Base-by-base conservation (phyloP, 2,888 invertebrate genomes). In the Mythimna loreyi region DNA sequence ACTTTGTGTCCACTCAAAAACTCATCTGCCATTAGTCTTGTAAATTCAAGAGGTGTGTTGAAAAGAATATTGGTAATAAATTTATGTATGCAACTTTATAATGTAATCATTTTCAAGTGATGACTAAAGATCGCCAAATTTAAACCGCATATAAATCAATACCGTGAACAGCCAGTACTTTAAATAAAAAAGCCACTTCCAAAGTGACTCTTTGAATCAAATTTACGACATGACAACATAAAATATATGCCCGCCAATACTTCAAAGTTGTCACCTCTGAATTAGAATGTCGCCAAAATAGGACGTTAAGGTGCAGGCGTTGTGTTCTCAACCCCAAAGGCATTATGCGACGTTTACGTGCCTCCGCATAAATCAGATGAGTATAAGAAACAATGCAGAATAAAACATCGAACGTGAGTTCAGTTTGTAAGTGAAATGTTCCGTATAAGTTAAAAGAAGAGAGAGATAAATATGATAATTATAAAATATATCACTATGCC, bases 331-430 rank as follows among this genome's bases (percentile, higher is more conserved):
- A 77, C 82, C 81, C 81, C 81, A 67, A 82, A 77, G 80, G 82
- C 87, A 87, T 86, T 88, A 87, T 85, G 77, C 86, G 85, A 85
- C 85, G 84, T 83, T 86, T 87, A 90, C 91, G 91, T 91, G 92
- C 89, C 89, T 85, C 72, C 84, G 90, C 92, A 92, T 91, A 91
- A 90, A 92, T 91, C 88, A 90, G 76, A 80, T 60, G 81, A 67
- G 61, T 60, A 67, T 73, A 84, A 72, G 72, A 75, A 79, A 79
- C 82, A 79, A 85, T 79, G 74, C 80, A 81, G 79, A 76, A 73
- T 75, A 83, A 78, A 80, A 82, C 73, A 73, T 68, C 71, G 49
- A 59, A 55, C 13, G 62, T 57, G 75, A 69, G 69, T 47, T n/a
- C 74, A 23, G 50, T 57, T 52, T 50, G 52, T 36, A 21, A 47